phyloP scores from a whole-genome alignment of 2,888 invertebrate genomes.

The Hymenopus coronatus region DNA sequence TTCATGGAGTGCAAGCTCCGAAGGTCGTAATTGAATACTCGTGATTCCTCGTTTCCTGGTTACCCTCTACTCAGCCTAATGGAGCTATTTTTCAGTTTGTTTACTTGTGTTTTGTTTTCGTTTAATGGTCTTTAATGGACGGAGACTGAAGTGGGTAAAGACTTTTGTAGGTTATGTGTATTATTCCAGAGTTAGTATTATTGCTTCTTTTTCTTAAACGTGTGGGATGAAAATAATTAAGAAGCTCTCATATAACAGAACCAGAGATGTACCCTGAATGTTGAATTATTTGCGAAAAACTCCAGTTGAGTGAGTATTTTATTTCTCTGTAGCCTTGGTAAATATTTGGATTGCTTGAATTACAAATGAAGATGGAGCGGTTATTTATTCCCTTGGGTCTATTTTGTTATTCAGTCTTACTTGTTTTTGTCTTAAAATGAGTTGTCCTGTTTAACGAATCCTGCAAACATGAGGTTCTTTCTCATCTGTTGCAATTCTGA shows the following conservation, averaged over 20 bases:
- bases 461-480: too few relatives aligned
- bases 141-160: background rate
- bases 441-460: too few relatives aligned
- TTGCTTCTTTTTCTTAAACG: background rate
- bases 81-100: background rate
- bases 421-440: too few relatives aligned
- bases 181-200: background rate
- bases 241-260: background rate
- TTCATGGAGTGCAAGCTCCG: background rate
- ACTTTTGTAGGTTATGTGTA: background rate
- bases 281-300: background rate
- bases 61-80: background rate
- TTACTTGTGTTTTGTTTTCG: background rate
- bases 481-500: too few relatives aligned
- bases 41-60: background rate
- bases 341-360: too few relatives aligned
- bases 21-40: background rate
- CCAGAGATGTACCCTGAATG: background rate
- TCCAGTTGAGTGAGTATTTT: too few relatives aligned
- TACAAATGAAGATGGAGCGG: too few relatives aligned
- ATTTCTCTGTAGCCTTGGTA: too few relatives aligned
- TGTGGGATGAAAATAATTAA: background rate
- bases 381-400: too few relatives aligned
- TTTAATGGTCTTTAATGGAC: background rate
- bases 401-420: too few relatives aligned